Base-by-base conservation (phyloP, 2,888 invertebrate species). In the Stictocephala bisonia region DNA sequence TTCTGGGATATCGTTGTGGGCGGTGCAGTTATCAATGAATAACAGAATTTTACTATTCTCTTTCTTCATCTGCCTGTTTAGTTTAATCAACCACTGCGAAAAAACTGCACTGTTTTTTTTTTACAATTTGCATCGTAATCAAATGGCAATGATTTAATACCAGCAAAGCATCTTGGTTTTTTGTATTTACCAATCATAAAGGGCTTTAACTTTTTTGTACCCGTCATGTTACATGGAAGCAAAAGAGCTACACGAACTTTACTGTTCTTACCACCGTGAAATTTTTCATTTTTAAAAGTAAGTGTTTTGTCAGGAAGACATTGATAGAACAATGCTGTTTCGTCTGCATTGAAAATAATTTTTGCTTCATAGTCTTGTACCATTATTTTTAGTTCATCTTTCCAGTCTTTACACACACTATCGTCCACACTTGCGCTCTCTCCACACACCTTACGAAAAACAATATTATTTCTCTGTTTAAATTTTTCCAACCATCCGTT, bases 241-340 rank as follows among this genome's bases (percentile, higher is more conserved):
- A 60, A 60, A 20, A 60, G n/a, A n/a, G 72, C 69, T 31, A 71
- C 29, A 18, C 74, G 44, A 40, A 81, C 79, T 76, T 82, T 82
- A 50, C 81, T 82, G 60, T 80, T 74, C 77, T 83, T 83, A 50
- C 82, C 81, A 41, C 81, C 81, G 35, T 72, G 75, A 72, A 82
- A 83, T 70, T 81, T 78, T 74, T 81, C 79, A 24, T 76, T 70
- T 79, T 80, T 79, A 64, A 80, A 80, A 50, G 70, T 77, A 13
- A 79, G 72, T 1, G 79, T 80, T 78, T 79, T 79, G 68, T 81
- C 78, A 4, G 80, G 79, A 1, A 78, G 67, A 71, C 76, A 74
- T 68, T 78, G 78, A 72, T 74, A 80, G 75, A 78, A 80, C 18
- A 81, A 66, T 9, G 75, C 78, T 26, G 79, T 81, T 75, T 81